These are phyloP conservation scores for Lasioglossum oenotherae DNA, from an alignment of 2,888 invertebrate species.

Conservation along the genomic window DNA sequence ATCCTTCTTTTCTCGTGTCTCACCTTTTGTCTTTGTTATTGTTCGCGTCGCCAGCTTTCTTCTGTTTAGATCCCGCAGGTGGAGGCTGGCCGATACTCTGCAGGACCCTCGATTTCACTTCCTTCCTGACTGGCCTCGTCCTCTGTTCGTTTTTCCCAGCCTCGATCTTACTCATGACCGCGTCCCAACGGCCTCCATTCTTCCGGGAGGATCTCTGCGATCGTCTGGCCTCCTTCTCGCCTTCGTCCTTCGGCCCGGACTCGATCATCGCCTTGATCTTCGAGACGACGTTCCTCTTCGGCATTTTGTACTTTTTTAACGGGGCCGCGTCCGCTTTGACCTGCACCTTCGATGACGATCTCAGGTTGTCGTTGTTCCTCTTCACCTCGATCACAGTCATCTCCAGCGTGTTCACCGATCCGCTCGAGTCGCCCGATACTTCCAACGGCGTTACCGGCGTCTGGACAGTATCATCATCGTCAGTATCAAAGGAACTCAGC, in stretches of 20 bases:
- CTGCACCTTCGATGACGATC: slow-evolving; percentile 59
- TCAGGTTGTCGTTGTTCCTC: slow-evolving; percentile 63
- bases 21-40: slow-evolving; percentile 79
- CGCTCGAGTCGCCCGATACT: slow-evolving; percentile 68
- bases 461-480: slow-evolving; percentile 47
- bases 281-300: slow-evolving; percentile 91
- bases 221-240: slow-evolving; percentile 86
- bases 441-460: slow-evolving; percentile 64
- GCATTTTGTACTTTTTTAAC: slow-evolving; percentile 91
- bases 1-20: not conserved
- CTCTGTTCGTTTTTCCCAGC: slow-evolving; percentile 89
- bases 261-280: slow-evolving; percentile 91
- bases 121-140: slow-evolving; percentile 90
- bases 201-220: slow-evolving; percentile 87
- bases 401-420: slow-evolving; percentile 68
- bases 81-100: slow-evolving; percentile 77
- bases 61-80: slow-evolving; percentile 69
- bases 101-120: slow-evolving; percentile 93
- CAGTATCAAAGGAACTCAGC: not conserved
- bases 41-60: slow-evolving; percentile 77
- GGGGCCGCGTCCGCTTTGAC: slow-evolving; percentile 73
- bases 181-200: slow-evolving; percentile 91
- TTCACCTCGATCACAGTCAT: slow-evolving; percentile 76
- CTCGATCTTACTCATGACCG: slow-evolving; percentile 93
- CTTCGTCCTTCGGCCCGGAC: slow-evolving; percentile 85